These are phyloP conservation scores for Pseudoips prasinana DNA, from an alignment of 2,888 invertebrate genomes.

Conservation along the genomic window DNA sequence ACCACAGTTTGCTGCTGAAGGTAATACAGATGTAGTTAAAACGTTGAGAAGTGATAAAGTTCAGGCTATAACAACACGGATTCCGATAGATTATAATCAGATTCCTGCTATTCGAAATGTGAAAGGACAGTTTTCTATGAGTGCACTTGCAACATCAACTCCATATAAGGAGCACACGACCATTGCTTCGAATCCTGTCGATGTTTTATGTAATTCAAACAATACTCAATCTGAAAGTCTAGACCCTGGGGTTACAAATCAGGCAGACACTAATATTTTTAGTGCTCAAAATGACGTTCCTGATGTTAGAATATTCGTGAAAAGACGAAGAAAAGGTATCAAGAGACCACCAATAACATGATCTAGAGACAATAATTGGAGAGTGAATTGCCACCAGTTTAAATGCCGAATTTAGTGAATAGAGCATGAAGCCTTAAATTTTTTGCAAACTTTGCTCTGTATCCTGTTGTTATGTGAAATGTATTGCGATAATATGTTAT, in stretches of 20 bases:
- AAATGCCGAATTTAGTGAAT: too few relatives aligned
- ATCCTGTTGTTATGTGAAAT: too few relatives aligned
- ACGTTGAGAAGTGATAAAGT: background rate
- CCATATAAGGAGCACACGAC: slow-evolving; percentile 46
- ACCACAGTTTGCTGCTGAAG: slow-evolving; percentile 23
- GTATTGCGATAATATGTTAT: too few relatives aligned
- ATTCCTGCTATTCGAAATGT: slow-evolving; percentile 10
- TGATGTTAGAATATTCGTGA: slow-evolving; percentile 66
- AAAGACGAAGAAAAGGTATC: slow-evolving; percentile 54
- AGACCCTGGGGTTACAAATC: slow-evolving; percentile 14
- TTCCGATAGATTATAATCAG: slow-evolving; percentile 1
- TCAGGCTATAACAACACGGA: background rate
- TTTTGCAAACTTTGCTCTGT: too few relatives aligned
- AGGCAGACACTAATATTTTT: slow-evolving; percentile 26
- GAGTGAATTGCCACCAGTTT: too few relatives aligned
- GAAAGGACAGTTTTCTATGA: slow-evolving; percentile 28
- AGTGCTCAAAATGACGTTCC: slow-evolving; percentile 50
- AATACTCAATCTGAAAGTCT: slow-evolving; percentile 5
- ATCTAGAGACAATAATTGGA: slow-evolving; percentile 8
- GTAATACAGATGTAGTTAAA: slow-evolving; percentile 3
- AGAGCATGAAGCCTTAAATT: too few relatives aligned
- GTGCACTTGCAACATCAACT: slow-evolving; percentile 66
- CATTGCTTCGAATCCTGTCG: slow-evolving; percentile 15
- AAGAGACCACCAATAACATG: slow-evolving; percentile 34
- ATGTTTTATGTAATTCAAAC: slow-evolving; percentile 25